These are phyloP conservation scores for Muscicapa comitata DNA, from an alignment of 2,797 vertebrate species.

Conservation along the genomic window DNA sequence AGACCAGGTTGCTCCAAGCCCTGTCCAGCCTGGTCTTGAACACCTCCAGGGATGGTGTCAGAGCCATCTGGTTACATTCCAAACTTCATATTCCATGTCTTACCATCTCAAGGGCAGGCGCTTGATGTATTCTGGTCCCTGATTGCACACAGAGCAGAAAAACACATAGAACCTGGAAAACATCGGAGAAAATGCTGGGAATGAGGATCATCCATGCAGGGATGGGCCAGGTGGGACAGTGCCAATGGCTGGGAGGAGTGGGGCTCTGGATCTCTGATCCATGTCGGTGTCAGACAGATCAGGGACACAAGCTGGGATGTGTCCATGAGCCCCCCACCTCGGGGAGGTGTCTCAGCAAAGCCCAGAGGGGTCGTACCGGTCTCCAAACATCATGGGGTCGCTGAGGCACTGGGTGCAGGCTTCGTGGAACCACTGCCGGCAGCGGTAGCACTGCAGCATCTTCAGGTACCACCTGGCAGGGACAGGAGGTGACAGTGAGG, in stretches of 20 bases:
- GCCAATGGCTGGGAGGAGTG: rapidly evolving
- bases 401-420: conserved; percentile 93
- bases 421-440: conserved; percentile 96
- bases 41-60: rapidly evolving
- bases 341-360: not conserved
- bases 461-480: conserved; percentile 89
- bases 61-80: not conserved
- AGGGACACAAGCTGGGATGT: rapidly evolving
- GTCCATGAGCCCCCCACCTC: rapidly evolving
- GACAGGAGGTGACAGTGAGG: not conserved
- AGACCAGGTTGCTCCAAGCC: not conserved
- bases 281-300: rapidly evolving
- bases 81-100: not conserved
- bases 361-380: conserved; percentile 75
- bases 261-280: not conserved
- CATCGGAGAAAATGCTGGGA: rapidly evolving
- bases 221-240: rapidly evolving
- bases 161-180: conserved; percentile 90
- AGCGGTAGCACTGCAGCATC: conserved; percentile 93
- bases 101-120: conserved; percentile 91
- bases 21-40: rapidly evolving
- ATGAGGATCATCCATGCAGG: not conserved
- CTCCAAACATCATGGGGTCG: conserved; percentile 93
- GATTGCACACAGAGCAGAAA: conserved; percentile 92
- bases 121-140: conserved; percentile 89